phyloP scores from a whole-genome alignment of 2,888 invertebrate species.

The Ecliptopera silaceata region DNA sequence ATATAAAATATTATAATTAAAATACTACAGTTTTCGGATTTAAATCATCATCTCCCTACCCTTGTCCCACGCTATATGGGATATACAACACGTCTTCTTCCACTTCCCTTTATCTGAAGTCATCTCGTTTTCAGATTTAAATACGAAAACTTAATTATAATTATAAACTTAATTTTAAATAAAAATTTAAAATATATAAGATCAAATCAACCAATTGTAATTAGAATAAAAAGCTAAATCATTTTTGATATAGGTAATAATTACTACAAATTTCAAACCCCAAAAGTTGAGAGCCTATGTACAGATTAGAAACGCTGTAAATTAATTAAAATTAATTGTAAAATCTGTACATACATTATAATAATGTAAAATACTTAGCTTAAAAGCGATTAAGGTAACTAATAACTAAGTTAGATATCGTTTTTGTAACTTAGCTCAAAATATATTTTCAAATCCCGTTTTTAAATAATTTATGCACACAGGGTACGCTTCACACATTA shows the following conservation, averaged over 20 bases:
- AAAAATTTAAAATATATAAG: no score
- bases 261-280: constrained; percentile 18
- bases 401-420: constrained; percentile 27
- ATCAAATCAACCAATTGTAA: no score
- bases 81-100: no score
- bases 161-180: no score
- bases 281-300: constrained; percentile 39
- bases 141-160: no score
- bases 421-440: constrained; percentile 16
- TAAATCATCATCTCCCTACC: no score
- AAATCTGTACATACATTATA: constrained; percentile 31
- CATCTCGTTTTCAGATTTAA: no score
- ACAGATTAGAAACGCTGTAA: constrained; percentile 36
- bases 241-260: constrained; percentile 2
- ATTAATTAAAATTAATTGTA: constrained; percentile 38
- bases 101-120: no score
- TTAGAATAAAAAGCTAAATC: constrained; percentile 4
- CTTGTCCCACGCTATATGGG: no score
- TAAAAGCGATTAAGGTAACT: constrained; percentile 37
- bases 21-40: no score
- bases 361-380: constrained; percentile 27
- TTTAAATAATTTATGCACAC: constrained; percentile 39
- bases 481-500: constrained; percentile 42
- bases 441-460: constrained; percentile 26
- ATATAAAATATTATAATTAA: no score